Percentiles rank a stretch among this genome's conserved stretches.
Evolutionary conservation across 2,113 vertebrate species (phyloP).

Genomic region (Cebidichthys violaceus): DNA sequence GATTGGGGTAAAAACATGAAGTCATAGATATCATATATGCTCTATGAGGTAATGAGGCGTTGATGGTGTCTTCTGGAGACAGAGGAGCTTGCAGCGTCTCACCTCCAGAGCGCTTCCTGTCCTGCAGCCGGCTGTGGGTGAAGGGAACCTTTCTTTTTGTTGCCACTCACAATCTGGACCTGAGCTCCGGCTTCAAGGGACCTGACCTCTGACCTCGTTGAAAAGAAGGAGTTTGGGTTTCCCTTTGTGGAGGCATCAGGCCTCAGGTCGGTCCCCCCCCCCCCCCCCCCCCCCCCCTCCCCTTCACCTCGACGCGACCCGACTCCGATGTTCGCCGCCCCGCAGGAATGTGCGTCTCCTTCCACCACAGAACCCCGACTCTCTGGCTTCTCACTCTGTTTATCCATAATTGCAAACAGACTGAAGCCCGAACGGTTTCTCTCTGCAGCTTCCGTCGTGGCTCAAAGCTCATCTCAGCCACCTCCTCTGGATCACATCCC

Average conservation of each 20-base stretch:
- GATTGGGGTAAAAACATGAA: too few species aligned
- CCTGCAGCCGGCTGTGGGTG: neutral
- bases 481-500: slow-evolving; percentile 36
- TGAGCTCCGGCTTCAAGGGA: neutral
- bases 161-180: neutral
- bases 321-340: slow-evolving; percentile 27
- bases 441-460: slow-evolving; percentile 21
- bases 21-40: too few species aligned
- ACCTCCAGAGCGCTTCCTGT: neutral
- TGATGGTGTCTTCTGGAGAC: too few species aligned
- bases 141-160: neutral
- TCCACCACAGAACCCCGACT: slow-evolving; percentile 29
- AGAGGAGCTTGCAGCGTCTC: too few species aligned
- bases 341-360: slow-evolving; percentile 56
- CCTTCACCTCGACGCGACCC: slow-evolving; percentile 46
- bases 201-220: slow-evolving; percentile 38
- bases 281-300: neutral
- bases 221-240: slow-evolving; percentile 15
- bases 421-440: slow-evolving; percentile 5
- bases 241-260: neutral
- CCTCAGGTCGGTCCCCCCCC: neutral
- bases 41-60: neutral
- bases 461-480: slow-evolving; percentile 6
- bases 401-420: slow-evolving; percentile 70
- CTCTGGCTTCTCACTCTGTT: slow-evolving; percentile 35